Base-by-base conservation (phyloP, 2,113 vertebrate species). In the Coptodon rendalli region DNA sequence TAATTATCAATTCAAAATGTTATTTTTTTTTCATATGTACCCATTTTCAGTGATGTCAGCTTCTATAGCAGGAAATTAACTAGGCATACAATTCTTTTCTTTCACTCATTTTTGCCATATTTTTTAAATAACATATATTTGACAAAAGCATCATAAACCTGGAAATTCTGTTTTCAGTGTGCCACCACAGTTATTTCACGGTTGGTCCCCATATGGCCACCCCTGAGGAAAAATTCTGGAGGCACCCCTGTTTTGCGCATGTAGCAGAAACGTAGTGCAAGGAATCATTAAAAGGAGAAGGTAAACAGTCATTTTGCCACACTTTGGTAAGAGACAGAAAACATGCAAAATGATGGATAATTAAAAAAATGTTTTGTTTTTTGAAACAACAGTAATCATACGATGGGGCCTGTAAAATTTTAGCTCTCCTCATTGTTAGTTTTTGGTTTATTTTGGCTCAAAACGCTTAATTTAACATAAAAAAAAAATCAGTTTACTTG, bases 391-490 rank as follows among this genome's bases (percentile, higher is more conserved):
- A 48, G 40, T 29, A 48, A 76, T 45, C 40, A 76, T 11, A 4
- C 9, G 6, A 45, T 16, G 8, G 5, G 38, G 9, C 13, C 38
- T 56, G 53, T 59, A 86, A 63, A 85, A 53, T 50, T 91, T 43
- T 78, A 53, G 27, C 68, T 53, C 82, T 38, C 73, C 68, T 86
- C 34, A 36, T 56, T 38, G 78, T 86, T 50, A 16, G 6, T 66
- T 66, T 66, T 68, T 19, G 50, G 24, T 86, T 91, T 85, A 86
- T 88, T 91, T 81, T 73, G 9, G 34, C 86, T 89, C 14, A 82
- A 43, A 45, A 14, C 13, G 34, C 45, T 86, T 57, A 79, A 61
- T 82, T 34, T 24, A 68, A 31, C 11, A 16, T 86, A 2, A n/a
- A 68, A 31, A 57, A 40, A 63, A 82, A 34, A 24, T 53, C 7